Evolutionary conservation across 2,888 invertebrate species (phyloP).

Genomic region (Bedellia somnulentella): DNA sequence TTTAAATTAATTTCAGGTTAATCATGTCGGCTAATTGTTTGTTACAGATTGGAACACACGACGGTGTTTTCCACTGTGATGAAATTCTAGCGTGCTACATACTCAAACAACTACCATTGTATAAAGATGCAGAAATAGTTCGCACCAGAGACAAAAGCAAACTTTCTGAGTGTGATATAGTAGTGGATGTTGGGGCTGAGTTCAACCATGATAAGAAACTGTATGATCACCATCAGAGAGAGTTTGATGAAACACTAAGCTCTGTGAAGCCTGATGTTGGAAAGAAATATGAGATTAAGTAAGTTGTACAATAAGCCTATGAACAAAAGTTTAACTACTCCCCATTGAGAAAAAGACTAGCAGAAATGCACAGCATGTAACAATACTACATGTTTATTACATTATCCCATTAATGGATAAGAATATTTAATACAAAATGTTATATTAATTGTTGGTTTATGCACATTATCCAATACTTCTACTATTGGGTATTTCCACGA

Average conservation of each 20-base stretch:
- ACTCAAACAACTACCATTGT: constrained; percentile 79
- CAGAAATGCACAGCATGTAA: too few species aligned
- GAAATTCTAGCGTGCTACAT: constrained; percentile 94
- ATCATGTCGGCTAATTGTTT: too few species aligned
- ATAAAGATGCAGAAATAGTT: constrained; percentile 78
- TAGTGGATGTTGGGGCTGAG: constrained; percentile 91
- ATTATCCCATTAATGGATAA: too few species aligned
- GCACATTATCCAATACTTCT: too few species aligned
- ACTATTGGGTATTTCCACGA: too few species aligned
- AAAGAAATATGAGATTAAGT: constrained; percentile 62
- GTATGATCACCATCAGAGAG: constrained; percentile 94
- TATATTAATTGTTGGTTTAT: too few species aligned
- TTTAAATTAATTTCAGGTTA: too few species aligned
- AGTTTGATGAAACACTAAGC: constrained; percentile 69
- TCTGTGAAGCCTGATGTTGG: constrained; percentile 64
- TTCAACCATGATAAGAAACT: constrained; percentile 75
- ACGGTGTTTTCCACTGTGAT: constrained; percentile 91
- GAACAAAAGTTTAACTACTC: too few species aligned
- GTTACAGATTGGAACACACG: constrained; percentile 69
- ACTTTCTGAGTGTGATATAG: constrained; percentile 84
- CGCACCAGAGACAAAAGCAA: constrained; percentile 64
- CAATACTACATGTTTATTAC: too few species aligned
- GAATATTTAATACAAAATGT: too few species aligned
- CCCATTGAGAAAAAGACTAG: too few species aligned
- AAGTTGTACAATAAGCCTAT: too few species aligned